Conservation (phyloP, 2,888 invertebrate species). For the Danaus chrysippus region DNA sequence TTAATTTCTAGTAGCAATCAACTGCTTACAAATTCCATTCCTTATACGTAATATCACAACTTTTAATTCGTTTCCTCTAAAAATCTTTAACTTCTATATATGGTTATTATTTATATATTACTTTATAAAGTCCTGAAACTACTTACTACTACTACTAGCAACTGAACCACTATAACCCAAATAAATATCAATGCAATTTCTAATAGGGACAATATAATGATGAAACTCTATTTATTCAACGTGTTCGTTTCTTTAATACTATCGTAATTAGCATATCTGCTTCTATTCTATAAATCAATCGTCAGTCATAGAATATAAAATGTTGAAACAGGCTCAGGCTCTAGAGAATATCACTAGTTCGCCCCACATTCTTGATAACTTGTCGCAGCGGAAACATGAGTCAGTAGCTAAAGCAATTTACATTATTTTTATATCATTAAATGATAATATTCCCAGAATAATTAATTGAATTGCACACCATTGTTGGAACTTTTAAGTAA, state of each 20-base stretch:
- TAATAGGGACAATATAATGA: conserved; percentile 2
- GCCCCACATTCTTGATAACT: conserved; percentile 69
- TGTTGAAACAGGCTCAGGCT: conserved; percentile 42
- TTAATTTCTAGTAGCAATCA: not conserved
- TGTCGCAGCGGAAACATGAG: conserved; percentile 64
- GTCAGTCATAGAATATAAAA: conserved; percentile 38
- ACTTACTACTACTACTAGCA: too few species aligned
- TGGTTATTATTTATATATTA: too few species aligned
- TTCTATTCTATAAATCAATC: conserved; percentile 15
- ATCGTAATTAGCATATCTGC: not conserved
- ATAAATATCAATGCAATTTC: not conserved
- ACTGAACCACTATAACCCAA: not conserved
- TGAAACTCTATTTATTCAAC: too few species aligned
- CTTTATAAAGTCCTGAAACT: too few species aligned
- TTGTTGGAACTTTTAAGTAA: conserved; percentile 28
- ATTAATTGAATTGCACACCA: conserved; percentile 27
- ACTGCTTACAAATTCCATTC: too few species aligned
- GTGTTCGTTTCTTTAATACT: not conserved
- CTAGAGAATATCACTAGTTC: conserved; percentile 56
- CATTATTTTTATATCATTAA: conserved; percentile 29
- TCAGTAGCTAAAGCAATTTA: conserved; percentile 43
- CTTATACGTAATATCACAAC: conserved; percentile 3
- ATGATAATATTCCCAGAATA: conserved; percentile 34
- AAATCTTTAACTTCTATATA: too few species aligned
- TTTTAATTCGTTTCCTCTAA: not conserved